Evolutionary conservation across 2,113 vertebrate genomes (phyloP).

Genomic region (Chinchilla lanigera): DNA sequence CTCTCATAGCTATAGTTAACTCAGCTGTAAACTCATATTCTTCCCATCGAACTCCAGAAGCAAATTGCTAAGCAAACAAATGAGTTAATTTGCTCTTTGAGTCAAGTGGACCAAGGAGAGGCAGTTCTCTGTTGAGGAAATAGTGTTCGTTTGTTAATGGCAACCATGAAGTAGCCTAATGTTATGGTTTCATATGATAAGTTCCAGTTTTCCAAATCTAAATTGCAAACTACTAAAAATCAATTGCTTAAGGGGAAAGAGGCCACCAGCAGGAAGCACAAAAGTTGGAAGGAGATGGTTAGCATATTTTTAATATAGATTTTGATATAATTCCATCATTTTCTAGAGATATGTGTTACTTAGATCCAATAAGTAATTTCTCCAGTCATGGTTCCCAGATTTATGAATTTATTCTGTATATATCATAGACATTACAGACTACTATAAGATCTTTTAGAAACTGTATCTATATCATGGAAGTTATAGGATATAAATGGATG

Average conservation of each 20-base stretch:
- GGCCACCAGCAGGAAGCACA: slow-evolving; percentile 39
- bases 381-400: not conserved
- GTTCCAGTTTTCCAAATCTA: slow-evolving; percentile 62
- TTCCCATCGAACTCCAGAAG: slow-evolving; percentile 54
- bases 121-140: slow-evolving; percentile 63
- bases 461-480: not conserved
- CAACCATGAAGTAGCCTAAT: slow-evolving; percentile 62
- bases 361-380: slow-evolving; percentile 1
- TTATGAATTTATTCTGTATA: not conserved
- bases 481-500: not conserved
- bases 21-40: slow-evolving; percentile 64
- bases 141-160: slow-evolving; percentile 67
- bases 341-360: slow-evolving; percentile 2
- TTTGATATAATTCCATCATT: slow-evolving; percentile 32
- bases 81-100: slow-evolving; percentile 72
- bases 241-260: slow-evolving; percentile 55
- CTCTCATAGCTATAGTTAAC: slow-evolving; percentile 68
- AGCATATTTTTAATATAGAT: slow-evolving; percentile 54
- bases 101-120: slow-evolving; percentile 67
- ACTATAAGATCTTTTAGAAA: not conserved
- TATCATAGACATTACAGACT: slow-evolving; percentile 6
- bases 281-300: slow-evolving; percentile 12
- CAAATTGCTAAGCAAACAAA: slow-evolving; percentile 76
- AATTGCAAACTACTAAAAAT: slow-evolving; percentile 61
- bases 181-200: slow-evolving; percentile 49